These are phyloP conservation scores for Venturia canescens DNA, from an alignment of 1,140 invertebrate species.

Conservation along the genomic window DNA sequence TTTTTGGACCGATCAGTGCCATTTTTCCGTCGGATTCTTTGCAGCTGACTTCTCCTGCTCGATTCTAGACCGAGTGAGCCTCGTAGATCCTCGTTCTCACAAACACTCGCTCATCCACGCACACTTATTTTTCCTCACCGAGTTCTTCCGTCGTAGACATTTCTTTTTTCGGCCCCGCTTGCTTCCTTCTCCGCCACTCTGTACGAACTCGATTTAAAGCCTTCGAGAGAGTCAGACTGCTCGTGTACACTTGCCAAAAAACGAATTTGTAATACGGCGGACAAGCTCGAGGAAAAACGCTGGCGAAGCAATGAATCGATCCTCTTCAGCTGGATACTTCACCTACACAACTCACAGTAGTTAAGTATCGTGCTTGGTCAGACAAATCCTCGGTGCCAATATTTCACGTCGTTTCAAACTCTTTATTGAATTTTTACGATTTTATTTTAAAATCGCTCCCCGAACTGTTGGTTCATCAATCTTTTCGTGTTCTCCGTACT, in stretches of 20 bases:
- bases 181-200: not conserved
- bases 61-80: slow-evolving; percentile 5
- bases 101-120: slow-evolving; percentile 14
- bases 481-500: not conserved
- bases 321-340: not conserved
- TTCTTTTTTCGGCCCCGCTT: slow-evolving; percentile 9
- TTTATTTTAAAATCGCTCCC: slow-evolving; percentile 5
- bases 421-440: slow-evolving; percentile 24
- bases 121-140: not conserved
- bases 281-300: slow-evolving; percentile 15
- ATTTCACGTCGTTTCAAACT: not conserved
- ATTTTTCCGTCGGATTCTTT: slow-evolving; percentile 64
- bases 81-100: not conserved
- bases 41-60: not conserved
- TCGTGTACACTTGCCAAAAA: slow-evolving; percentile 38
- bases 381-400: slow-evolving; percentile 25
- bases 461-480: slow-evolving; percentile 5
- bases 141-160: slow-evolving; percentile 32
- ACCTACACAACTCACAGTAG: slow-evolving; percentile 1
- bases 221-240: slow-evolving; percentile 21
- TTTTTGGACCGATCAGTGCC: slow-evolving; percentile 77
- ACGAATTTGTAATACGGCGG: not conserved
- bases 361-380: slow-evolving; percentile 17
- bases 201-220: slow-evolving; percentile 28
- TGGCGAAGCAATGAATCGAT: slow-evolving; percentile 38